Base-by-base conservation (phyloP, 2,797 vertebrate genomes). In the Adrianichthys oophorus region DNA sequence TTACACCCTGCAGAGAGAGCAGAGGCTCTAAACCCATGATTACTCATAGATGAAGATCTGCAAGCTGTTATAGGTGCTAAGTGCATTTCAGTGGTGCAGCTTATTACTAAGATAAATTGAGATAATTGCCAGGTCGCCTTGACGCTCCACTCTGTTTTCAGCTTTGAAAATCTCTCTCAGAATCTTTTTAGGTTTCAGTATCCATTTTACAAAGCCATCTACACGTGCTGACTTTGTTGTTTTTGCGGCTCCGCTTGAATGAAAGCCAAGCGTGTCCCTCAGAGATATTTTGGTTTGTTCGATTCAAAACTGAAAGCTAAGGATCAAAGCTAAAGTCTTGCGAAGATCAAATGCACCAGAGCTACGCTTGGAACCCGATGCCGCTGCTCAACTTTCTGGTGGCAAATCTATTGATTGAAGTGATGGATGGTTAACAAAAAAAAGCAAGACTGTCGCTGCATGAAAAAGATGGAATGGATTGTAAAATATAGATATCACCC, bases 321-420 rank as follows among this genome's bases (percentile, higher is more conserved):
- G 32, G 75, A 77, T 87, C 70, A 78, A 77, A 84, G 70, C 48
- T 19, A 13, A 63, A 70, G 59, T 56, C 46, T 37, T 61, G 66
- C 44, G 57, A 40, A 58, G 57, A 72, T 72, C 65, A 74, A 76
- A 68, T n/a, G 64, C 65, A 44, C 65, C 29, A 50, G 47, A 51
- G 51, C 44, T 41, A 56, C 18, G 50, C 26, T 54, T 65, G 73
- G 68, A 69, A 74, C 52, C 63, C 23, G 48, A 53, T 48, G 46
- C 56, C 45, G 62, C 63, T 40, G 24, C 43, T 1, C 7, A 50
- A 65, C 61, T 68, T 66, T 59, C 64, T 70, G 63, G 65, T 76
- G 56, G 49, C 61, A 68, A 72, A 71, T 74, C 46, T 71, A 76
- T 65, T 68, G 15, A 57, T 82, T 65, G 66, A 69, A 74, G 51